Percentiles rank a stretch among this genome's conserved stretches.
These are phyloP conservation scores for Drosophila recens DNA, from an alignment of 2,888 invertebrate genomes.

Conservation along the genomic window DNA sequence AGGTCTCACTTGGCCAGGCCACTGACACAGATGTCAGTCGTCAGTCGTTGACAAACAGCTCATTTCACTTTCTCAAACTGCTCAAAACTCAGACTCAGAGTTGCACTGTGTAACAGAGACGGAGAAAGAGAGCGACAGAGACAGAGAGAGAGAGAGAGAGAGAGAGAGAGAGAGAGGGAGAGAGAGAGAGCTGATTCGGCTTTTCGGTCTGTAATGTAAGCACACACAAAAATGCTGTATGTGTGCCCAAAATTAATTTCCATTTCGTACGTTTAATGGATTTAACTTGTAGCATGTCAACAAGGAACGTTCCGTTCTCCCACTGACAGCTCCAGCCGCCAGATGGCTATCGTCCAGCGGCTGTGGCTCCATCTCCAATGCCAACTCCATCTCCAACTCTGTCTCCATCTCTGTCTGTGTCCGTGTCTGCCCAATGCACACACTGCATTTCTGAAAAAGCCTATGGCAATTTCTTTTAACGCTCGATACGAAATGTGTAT, in stretches of 20 bases:
- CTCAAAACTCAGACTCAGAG: conserved; percentile 37
- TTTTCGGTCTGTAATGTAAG: conserved; percentile 38
- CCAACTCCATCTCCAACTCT: not conserved
- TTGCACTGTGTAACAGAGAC: not conserved
- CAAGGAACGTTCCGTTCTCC: conserved; percentile 8
- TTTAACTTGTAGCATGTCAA: conserved; percentile 70
- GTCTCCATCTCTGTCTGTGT: not conserved
- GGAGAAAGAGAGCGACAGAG: not conserved
- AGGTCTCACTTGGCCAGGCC: conserved; percentile 24
- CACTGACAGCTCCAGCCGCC: conserved; percentile 1
- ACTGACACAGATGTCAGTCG: conserved; percentile 54
- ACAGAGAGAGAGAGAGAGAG: not conserved
- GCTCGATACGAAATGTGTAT: not conserved
- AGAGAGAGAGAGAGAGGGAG: not conserved
- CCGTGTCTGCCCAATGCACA: not conserved
- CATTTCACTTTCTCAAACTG: conserved; percentile 73
- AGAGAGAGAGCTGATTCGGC: not conserved
- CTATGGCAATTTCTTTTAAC: not conserved
- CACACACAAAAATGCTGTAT: conserved; percentile 43
- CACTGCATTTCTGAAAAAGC: conserved; percentile 1
- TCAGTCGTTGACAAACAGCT: conserved; percentile 59
- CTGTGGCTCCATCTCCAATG: not conserved
- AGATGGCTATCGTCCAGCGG: conserved; percentile 6
- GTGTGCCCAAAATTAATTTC: conserved; percentile 67
- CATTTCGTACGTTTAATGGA: conserved; percentile 76